These are phyloP conservation scores for Patella ulyssiponensis DNA, from an alignment of 2,888 invertebrate species.

Conservation along the genomic window DNA sequence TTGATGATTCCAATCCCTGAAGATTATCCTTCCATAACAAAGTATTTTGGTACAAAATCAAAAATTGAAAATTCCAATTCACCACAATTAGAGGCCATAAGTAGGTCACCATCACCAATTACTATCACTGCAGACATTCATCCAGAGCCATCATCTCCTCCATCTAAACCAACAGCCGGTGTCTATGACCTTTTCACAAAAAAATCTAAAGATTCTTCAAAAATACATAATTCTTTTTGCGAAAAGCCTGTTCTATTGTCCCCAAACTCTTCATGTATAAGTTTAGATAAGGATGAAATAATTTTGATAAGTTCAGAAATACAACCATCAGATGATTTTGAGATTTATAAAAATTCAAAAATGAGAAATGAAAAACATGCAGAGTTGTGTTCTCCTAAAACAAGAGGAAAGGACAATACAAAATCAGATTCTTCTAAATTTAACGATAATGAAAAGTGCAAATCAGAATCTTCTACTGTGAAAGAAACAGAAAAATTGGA, in stretches of 20 bases:
- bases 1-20: slow-evolving; percentile 23
- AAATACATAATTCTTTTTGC: no score
- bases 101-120: slow-evolving; percentile 11
- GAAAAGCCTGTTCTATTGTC: slow-evolving; percentile 5
- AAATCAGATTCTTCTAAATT: background rate
- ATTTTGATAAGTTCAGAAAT: slow-evolving; percentile 31
- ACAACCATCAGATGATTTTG: background rate
- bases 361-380: background rate
- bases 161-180: slow-evolving; percentile 15
- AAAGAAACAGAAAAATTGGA: background rate
- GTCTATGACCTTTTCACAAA: slow-evolving; percentile 30
- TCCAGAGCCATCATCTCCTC: slow-evolving; percentile 21
- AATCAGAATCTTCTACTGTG: no score
- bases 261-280: slow-evolving; percentile 17
- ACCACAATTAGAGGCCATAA: background rate
- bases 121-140: slow-evolving; percentile 41
- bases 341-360: background rate
- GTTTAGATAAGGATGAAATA: slow-evolving; percentile 24
- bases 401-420: no score
- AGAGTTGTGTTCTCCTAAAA: no score
- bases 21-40: slow-evolving; percentile 30
- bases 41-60: slow-evolving; percentile 29
- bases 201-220: slow-evolving; percentile 11
- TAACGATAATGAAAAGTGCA: no score
- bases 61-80: slow-evolving; percentile 2